Evolutionary conservation across 2,113 vertebrate genomes (phyloP).

Genomic region (Pelmatolapia mariae): DNA sequence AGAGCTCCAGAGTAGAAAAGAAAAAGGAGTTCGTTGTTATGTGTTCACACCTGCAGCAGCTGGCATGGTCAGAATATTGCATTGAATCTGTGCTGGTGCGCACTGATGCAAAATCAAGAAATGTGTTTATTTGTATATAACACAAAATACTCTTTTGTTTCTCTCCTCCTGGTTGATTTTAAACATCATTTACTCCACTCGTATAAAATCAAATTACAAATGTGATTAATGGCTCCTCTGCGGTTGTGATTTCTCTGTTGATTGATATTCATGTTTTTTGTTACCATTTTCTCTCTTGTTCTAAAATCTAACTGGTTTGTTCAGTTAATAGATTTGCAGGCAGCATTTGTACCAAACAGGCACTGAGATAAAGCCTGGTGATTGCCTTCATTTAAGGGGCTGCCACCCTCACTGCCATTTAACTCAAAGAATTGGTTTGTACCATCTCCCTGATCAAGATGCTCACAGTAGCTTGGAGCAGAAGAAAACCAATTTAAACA

Average conservation of each 20-base stretch:
- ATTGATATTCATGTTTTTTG: neutral
- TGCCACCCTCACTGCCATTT: neutral
- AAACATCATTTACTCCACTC: neutral
- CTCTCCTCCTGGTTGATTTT: neutral
- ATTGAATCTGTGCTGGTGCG: neutral
- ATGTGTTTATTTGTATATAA: neutral
- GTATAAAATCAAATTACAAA: neutral
- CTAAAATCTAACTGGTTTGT: neutral
- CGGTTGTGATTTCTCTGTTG: neutral
- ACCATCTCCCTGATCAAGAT: neutral
- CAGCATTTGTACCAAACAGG: neutral
- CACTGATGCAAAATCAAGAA: neutral
- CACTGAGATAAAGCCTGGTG: neutral
- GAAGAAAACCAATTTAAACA: slow-evolving; percentile 22
- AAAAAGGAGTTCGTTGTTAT: neutral
- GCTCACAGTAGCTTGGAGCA: neutral
- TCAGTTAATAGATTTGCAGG: neutral
- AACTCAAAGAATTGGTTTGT: neutral
- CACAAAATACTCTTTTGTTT: neutral
- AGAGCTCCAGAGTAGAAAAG: neutral
- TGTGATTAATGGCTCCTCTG: neutral
- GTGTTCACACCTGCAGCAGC: neutral
- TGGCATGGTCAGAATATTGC: neutral
- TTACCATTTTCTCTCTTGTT: neutral
- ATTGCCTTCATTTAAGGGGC: slow-evolving; percentile 25